A percentile compares a stretch with the other conserved stretches of the same genome.
These are phyloP conservation scores for Sitta carolinensis DNA, from an alignment of 2,797 vertebrate genomes.

Conservation along the genomic window DNA sequence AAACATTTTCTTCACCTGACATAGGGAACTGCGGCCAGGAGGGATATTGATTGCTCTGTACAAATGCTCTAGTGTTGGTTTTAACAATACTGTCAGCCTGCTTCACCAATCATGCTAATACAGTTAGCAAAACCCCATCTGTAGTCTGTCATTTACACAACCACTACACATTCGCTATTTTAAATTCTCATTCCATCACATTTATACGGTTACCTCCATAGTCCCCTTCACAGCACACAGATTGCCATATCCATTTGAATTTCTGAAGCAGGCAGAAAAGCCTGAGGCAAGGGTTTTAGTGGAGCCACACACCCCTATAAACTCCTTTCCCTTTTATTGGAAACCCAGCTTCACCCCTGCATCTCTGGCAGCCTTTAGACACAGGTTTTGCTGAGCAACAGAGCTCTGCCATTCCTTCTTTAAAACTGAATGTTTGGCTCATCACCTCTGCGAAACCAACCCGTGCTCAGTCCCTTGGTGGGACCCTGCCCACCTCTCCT, in stretches of 20 bases:
- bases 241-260: neutral
- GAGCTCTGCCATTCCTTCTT: neutral
- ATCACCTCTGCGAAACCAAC: accelerated
- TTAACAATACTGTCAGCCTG: neutral
- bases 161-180: neutral
- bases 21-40: neutral
- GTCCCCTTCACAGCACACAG: neutral
- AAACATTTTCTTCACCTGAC: slow-evolving; percentile 25
- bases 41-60: neutral
- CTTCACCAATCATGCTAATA: neutral
- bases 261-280: slow-evolving; percentile 6
- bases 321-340: neutral
- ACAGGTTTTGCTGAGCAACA: neutral
- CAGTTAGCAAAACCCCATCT: neutral
- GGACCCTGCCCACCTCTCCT: neutral
- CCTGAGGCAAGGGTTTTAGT: neutral
- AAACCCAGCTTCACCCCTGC: neutral
- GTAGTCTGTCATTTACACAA: neutral
- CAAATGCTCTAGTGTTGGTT: neutral
- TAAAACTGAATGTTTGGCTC: neutral
- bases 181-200: neutral
- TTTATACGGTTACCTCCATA: accelerated
- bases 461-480: accelerated
- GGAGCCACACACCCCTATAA: neutral
- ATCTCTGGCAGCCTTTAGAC: neutral